phyloP scores from a whole-genome alignment of 37 sponge, comb jelly and placozoan species.

The Hormiphora californensis region DNA sequence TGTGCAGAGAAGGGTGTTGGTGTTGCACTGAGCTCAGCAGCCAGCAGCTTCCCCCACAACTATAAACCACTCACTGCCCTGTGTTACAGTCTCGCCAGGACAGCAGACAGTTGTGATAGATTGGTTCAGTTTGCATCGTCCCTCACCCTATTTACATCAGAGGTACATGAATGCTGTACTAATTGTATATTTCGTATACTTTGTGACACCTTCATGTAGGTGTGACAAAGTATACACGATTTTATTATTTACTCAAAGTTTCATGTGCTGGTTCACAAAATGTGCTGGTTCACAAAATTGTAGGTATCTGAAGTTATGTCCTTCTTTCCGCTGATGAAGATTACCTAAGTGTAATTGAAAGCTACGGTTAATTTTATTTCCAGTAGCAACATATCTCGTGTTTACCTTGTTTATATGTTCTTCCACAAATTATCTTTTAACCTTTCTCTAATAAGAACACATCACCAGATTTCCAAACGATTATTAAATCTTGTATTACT shows the following conservation, averaged over 20 bases:
- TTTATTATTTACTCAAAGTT: too few species aligned
- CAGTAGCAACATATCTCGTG: not conserved
- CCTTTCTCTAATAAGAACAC: not conserved
- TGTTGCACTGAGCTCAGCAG: constrained; percentile 34
- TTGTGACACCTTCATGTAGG: too few species aligned
- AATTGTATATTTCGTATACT: too few species aligned
- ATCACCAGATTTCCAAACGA: not conserved
- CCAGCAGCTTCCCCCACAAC: constrained; percentile 37
- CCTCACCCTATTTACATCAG: constrained; percentile 18
- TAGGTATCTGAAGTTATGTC: too few species aligned
- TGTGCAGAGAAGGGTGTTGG: constrained; percentile 50
- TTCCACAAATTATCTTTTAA: not conserved
- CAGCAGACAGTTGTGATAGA: constrained; percentile 25
- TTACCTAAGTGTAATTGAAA: too few species aligned
- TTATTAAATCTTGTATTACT: not conserved
- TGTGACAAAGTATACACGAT: too few species aligned
- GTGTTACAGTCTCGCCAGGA: constrained; percentile 12
- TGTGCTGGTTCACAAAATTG: too few species aligned
- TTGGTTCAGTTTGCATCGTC: constrained; percentile 42
- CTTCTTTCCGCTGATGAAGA: too few species aligned
- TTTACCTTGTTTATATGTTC: not conserved
- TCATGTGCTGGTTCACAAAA: too few species aligned
- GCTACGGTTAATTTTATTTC: too few species aligned
- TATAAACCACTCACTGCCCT: constrained; percentile 19
- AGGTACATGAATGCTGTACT: too few species aligned